phyloP scores from a whole-genome alignment of 1,140 invertebrate species.

The Atta cephalotes region DNA sequence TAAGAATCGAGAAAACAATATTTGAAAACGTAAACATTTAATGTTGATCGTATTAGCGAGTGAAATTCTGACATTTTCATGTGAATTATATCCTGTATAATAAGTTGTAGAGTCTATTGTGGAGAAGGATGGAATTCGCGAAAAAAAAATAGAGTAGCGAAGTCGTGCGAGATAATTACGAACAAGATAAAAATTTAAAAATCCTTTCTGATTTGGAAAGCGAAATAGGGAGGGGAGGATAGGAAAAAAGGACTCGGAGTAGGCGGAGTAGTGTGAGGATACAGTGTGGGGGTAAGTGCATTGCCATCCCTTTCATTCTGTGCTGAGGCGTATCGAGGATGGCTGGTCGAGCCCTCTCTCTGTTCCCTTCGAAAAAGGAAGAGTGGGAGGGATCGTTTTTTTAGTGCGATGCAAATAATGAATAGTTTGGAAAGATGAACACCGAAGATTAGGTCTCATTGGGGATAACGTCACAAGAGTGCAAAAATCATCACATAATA shows the following conservation, averaged over 20 bases:
- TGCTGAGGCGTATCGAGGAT: conserved; percentile 35
- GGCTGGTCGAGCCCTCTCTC: neutral
- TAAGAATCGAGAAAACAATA: neutral
- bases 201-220: conserved; percentile 8
- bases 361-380: neutral
- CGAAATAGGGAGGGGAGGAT: conserved; percentile 12
- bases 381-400: conserved; percentile 12
- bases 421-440: conserved; percentile 30
- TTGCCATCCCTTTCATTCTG: conserved; percentile 66
- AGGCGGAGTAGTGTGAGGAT: conserved; percentile 23
- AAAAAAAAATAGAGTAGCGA: conserved; percentile 7
- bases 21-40: neutral
- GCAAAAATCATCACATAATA: neutral
- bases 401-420: conserved; percentile 6
- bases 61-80: neutral
- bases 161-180: neutral
- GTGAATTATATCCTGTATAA: neutral
- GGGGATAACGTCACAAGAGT: neutral
- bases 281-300: conserved; percentile 71
- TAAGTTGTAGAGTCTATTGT: neutral
- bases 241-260: conserved; percentile 60
- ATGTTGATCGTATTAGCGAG: neutral
- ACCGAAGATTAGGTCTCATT: neutral
- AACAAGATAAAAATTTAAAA: conserved; percentile 39
- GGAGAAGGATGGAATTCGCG: neutral